These are phyloP conservation scores for Nomada ferruginata DNA, from an alignment of 2,888 invertebrate species.

Conservation along the genomic window DNA sequence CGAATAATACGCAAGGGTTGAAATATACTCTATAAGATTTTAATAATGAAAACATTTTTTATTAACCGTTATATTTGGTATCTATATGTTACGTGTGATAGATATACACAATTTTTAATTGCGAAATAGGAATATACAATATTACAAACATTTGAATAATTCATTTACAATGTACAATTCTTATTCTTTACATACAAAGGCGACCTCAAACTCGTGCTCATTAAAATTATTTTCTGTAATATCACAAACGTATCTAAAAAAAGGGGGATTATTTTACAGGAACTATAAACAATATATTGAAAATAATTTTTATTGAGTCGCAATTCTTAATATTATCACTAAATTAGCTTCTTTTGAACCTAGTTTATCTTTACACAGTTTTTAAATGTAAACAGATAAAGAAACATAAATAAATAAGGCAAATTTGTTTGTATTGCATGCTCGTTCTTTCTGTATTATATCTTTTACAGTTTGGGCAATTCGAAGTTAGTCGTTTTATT, in stretches of 20 bases:
- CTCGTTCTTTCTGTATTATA: too few relatives aligned
- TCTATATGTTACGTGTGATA: background rate
- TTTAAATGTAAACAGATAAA: too few relatives aligned
- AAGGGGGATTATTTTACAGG: background rate
- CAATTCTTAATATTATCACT: background rate
- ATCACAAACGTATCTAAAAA: background rate
- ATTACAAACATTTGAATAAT: constrained; percentile 1
- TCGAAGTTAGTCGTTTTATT: too few relatives aligned
- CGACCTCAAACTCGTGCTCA: background rate
- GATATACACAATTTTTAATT: background rate
- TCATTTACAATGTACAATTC: background rate
- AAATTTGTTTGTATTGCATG: too few relatives aligned
- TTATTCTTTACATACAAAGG: background rate
- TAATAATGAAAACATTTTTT: background rate
- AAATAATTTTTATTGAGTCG: background rate
- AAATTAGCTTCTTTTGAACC: too few relatives aligned
- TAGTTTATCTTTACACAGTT: too few relatives aligned
- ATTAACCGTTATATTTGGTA: background rate
- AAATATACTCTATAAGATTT: background rate
- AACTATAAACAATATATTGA: background rate
- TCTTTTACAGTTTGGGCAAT: too few relatives aligned
- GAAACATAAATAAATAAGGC: too few relatives aligned
- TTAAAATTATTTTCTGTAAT: background rate
- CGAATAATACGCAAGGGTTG: too few relatives aligned
- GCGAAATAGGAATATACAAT: background rate